A percentile compares a stretch with the other conserved stretches of the same genome.
These are phyloP conservation scores for Sorex araneus DNA, from an alignment of 2,113 vertebrate genomes.

Conservation along the genomic window DNA sequence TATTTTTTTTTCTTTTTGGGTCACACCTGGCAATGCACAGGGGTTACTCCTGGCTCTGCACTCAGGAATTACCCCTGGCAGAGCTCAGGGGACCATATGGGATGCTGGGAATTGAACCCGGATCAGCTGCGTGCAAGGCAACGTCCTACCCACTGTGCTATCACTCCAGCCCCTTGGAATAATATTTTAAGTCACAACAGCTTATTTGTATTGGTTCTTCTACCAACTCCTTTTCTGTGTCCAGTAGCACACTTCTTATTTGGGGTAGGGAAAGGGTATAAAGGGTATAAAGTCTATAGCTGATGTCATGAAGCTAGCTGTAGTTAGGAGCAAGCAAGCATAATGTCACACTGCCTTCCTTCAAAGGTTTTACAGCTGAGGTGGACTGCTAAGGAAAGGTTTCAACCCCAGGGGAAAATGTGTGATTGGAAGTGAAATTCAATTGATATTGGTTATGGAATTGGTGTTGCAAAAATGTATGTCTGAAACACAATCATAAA, in stretches of 20 bases:
- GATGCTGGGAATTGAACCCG: too few species aligned
- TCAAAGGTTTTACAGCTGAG: background rate
- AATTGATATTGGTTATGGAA: background rate
- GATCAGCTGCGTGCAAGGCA: too few species aligned
- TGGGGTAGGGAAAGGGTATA: background rate
- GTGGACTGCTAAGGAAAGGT: background rate
- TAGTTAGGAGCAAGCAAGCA: background rate
- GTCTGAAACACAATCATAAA: too few species aligned
- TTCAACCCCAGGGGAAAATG: background rate
- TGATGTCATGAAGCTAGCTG: background rate
- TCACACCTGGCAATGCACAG: too few species aligned
- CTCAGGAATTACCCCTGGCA: too few species aligned
- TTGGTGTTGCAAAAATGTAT: too few species aligned
- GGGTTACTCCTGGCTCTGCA: too few species aligned
- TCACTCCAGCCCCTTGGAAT: too few species aligned
- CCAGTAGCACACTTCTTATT: background rate
- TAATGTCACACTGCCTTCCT: background rate
- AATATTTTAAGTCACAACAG: background rate
- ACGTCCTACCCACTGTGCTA: too few species aligned
- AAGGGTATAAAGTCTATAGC: too few species aligned
- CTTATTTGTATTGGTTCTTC: background rate
- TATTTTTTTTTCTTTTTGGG: too few species aligned
- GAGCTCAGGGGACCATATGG: too few species aligned
- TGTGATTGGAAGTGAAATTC: background rate
- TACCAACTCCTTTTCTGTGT: background rate